Percentiles rank a stretch among this genome's conserved stretches.
Evolutionary conservation across 2,113 vertebrate species (phyloP).

Genomic region (Gila orcuttii): DNA sequence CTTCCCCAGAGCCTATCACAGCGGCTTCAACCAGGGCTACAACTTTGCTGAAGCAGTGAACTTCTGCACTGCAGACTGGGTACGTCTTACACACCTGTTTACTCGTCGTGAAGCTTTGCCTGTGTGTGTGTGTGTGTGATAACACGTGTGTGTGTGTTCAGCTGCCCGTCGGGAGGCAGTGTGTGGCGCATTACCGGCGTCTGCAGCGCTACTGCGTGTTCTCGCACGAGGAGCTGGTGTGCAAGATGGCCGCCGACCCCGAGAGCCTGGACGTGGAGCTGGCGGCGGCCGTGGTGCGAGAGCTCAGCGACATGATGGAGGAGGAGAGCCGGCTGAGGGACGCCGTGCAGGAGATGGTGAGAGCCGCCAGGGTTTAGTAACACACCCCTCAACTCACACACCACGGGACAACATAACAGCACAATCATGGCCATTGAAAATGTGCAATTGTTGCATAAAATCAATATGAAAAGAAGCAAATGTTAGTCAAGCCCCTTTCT

Average conservation of each 20-base stretch:
- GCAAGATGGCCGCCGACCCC: constrained; percentile 97
- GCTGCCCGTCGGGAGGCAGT: constrained; percentile 94
- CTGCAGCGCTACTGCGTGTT: constrained; percentile 95
- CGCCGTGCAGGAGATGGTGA: constrained; percentile 85
- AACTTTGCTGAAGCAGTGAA: constrained; percentile 99
- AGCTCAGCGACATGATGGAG: constrained; percentile 90
- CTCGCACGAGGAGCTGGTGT: constrained; percentile 96
- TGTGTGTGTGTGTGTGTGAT: too few species aligned
- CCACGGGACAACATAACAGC: too few species aligned
- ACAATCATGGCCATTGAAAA: too few species aligned
- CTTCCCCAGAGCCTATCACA: constrained; percentile 97
- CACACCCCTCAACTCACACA: too few species aligned
- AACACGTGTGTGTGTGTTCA: constrained; percentile 51
- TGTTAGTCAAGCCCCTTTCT: too few species aligned
- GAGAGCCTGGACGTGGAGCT: constrained; percentile 96
- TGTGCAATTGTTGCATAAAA: too few species aligned
- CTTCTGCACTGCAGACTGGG: constrained; percentile 99
- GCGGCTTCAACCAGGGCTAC: constrained; percentile 99
- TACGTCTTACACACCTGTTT: constrained; percentile 50
- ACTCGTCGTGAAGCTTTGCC: too few species aligned
- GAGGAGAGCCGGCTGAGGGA: constrained; percentile 89
- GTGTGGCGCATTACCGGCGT: constrained; percentile 92
- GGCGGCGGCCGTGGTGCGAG: constrained; percentile 91
- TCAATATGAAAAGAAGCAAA: too few species aligned
- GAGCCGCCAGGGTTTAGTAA: constrained; percentile 5